Conservation (phyloP, 2,113 vertebrate genomes). For the Cervus canadensis region DNA sequence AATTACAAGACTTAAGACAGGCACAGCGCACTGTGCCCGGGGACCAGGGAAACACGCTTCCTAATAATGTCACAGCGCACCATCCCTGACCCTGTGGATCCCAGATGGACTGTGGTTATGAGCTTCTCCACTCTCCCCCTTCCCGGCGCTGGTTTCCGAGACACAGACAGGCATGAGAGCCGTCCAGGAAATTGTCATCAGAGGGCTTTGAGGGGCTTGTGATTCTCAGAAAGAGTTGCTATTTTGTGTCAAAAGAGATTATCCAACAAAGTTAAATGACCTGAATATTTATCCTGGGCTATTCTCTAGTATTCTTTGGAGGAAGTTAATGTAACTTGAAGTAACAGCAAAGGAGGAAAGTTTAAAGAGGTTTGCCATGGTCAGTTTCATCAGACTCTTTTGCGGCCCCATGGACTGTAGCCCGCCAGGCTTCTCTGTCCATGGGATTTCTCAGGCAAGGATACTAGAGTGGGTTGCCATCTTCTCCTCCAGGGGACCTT, state of each 20-base stretch:
- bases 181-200: not conserved
- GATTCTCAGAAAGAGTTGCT: not conserved
- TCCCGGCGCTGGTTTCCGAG: not conserved
- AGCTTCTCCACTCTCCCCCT: not conserved
- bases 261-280: not conserved
- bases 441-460: not conserved
- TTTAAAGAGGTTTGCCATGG: not conserved
- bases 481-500: not conserved
- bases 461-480: not conserved
- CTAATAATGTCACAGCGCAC: not conserved
- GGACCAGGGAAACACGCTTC: not conserved
- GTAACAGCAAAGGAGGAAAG: not conserved
- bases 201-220: not conserved
- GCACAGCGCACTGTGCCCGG: not conserved
- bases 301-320: not conserved
- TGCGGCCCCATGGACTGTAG: not conserved
- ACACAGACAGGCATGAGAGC: not conserved
- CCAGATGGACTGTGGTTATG: not conserved
- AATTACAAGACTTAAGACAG: not conserved
- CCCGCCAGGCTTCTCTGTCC: not conserved
- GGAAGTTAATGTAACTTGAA: not conserved
- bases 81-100: not conserved
- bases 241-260: constrained; percentile 2
- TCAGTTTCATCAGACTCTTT: not conserved
- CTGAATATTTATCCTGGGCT: not conserved